phyloP scores from a whole-genome alignment of 2,113 vertebrate species.

The Regulus satrapa region DNA sequence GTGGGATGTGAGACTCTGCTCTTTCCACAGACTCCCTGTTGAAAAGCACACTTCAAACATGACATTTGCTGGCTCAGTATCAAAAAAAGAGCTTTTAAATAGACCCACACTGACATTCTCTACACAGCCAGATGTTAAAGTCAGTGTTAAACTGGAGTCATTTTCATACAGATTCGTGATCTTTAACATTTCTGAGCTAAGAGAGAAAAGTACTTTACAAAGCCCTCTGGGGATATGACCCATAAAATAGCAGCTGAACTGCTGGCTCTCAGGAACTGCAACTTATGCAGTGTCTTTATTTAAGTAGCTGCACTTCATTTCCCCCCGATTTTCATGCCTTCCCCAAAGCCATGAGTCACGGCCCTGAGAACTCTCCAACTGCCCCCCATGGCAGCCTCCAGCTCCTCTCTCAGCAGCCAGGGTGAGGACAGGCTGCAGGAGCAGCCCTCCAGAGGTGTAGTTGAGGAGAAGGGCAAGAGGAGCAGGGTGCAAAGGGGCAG shows the following conservation, averaged over 20 bases:
- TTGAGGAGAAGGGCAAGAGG: not conserved
- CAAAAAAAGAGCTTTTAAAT: not conserved
- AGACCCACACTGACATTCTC: not conserved
- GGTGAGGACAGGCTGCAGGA: not conserved
- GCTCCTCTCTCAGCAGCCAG: not conserved
- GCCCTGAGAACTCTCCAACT: fast-evolving
- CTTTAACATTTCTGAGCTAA: not conserved
- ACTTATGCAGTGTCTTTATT: not conserved
- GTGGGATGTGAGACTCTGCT: not conserved
- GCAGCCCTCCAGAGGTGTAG: not conserved
- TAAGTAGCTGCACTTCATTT: not conserved
- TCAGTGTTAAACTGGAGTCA: not conserved
- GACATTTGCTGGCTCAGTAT: not conserved
- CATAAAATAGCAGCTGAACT: not conserved
- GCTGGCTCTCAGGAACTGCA: not conserved
- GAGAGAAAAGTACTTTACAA: not conserved
- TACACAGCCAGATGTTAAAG: not conserved
- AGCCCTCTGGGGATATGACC: not conserved
- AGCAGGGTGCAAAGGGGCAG: not conserved
- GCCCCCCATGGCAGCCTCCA: not conserved
- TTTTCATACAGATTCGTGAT: not conserved
- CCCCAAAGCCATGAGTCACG: not conserved
- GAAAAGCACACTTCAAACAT: not conserved
- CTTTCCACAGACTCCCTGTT: not conserved
- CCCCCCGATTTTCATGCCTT: not conserved